Percentiles rank a stretch among this genome's conserved stretches.
These are phyloP conservation scores for Melanerpes aurifrons DNA, from an alignment of 2,113 vertebrate species.

Conservation along the genomic window DNA sequence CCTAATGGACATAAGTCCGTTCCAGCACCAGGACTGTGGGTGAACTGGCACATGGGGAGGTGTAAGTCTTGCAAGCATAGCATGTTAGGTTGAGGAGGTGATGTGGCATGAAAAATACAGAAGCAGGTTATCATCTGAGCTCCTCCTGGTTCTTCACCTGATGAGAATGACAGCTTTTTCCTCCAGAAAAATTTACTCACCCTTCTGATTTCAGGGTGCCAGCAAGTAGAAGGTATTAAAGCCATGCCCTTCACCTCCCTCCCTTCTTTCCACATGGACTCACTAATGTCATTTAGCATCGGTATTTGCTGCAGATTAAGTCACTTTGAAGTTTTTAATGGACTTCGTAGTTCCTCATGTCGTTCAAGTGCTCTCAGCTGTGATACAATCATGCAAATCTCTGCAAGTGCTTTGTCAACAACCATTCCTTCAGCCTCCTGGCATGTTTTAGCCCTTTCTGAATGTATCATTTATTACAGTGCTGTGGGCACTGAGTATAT, in stretches of 20 bases:
- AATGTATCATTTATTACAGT: not conserved
- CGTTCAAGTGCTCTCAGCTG: not conserved
- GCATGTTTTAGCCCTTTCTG: not conserved
- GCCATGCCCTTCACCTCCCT: not conserved
- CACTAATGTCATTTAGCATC: not conserved
- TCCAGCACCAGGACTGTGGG: not conserved
- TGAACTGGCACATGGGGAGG: fast-evolving
- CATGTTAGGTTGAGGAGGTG: not conserved
- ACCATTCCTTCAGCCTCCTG: not conserved
- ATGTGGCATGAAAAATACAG: not conserved
- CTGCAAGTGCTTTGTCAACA: constrained; percentile 17
- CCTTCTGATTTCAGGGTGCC: not conserved
- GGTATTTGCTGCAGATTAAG: not conserved
- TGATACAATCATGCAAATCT: not conserved
- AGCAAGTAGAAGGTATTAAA: not conserved
- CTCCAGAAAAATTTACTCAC: not conserved
- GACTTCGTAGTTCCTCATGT: not conserved
- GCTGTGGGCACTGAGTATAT: not conserved
- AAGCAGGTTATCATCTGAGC: not conserved
- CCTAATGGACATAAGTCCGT: not conserved
- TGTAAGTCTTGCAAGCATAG: not conserved
- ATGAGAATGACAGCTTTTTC: not conserved
- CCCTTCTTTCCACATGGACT: not conserved
- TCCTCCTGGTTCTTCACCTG: not conserved
- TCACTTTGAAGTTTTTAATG: not conserved